Percentiles rank a stretch among this genome's conserved stretches.
Conservation (phyloP, 37 sponge, comb jelly and placozoan genomes). For the Dysidea cf. avara region DNA sequence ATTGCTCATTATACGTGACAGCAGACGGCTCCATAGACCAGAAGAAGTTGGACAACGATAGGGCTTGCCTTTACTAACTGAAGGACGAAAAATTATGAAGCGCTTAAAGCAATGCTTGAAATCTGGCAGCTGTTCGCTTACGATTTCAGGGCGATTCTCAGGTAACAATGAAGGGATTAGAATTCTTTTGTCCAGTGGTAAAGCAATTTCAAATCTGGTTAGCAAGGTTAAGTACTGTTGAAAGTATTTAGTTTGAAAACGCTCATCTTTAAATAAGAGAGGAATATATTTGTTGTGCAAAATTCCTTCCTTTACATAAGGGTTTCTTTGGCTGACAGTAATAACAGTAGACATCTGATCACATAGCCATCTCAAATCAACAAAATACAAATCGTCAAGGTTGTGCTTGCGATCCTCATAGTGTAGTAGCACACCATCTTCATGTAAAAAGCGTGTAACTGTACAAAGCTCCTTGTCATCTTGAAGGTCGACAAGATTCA, state of each 20-base stretch:
- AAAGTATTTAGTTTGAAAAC: conserved; percentile 73
- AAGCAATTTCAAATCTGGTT: conserved; percentile 84
- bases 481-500: conserved; percentile 45
- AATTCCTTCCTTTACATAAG: conserved; percentile 74
- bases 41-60: conserved; percentile 68
- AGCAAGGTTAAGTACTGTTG: conserved; percentile 83
- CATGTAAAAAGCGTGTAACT: conserved; percentile 60
- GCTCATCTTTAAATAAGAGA: conserved; percentile 57
- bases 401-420: conserved; percentile 66
- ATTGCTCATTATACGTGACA: conserved; percentile 79
- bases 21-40: conserved; percentile 88
- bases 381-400: conserved; percentile 63
- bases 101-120: conserved; percentile 21
- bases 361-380: conserved; percentile 77
- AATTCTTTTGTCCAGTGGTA: conserved; percentile 76
- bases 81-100: conserved; percentile 42
- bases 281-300: conserved; percentile 53
- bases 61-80: too few species aligned
- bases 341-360: conserved; percentile 79
- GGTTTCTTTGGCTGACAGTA: conserved; percentile 72
- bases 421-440: conserved; percentile 69
- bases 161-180: conserved; percentile 89
- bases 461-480: conserved; percentile 57
- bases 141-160: conserved; percentile 36
- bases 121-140: conserved; percentile 5